Evolutionary conservation across 2,113 vertebrate species (phyloP).

Genomic region (Eolophus roseicapilla): DNA sequence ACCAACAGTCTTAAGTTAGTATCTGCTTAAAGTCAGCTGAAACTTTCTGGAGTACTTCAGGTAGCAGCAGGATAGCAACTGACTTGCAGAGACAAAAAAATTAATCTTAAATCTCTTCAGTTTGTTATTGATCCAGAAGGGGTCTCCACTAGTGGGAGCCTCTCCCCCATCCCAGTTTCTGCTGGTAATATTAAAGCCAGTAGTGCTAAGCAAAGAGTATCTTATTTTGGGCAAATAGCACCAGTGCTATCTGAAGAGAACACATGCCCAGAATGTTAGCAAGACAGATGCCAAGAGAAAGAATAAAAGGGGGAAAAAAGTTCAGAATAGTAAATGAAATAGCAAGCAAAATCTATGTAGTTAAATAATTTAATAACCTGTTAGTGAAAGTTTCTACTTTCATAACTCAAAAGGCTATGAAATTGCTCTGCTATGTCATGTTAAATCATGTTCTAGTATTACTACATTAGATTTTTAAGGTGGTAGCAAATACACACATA

Average conservation of each 20-base stretch:
- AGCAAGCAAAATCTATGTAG: background rate
- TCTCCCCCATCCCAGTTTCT: background rate
- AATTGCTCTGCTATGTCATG: background rate
- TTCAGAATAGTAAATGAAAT: background rate
- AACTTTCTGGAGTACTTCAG: background rate
- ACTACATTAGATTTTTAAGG: background rate
- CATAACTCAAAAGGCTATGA: background rate
- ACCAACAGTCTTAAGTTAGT: background rate
- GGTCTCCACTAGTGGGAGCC: background rate
- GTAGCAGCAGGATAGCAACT: background rate
- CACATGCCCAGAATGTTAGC: background rate
- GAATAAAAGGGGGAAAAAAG: background rate
- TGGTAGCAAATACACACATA: slow-evolving; percentile 41
- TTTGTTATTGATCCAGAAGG: background rate
- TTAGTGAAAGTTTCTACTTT: background rate
- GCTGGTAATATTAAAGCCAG: background rate
- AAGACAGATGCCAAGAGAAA: background rate
- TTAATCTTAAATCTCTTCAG: background rate
- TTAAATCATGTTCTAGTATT: background rate
- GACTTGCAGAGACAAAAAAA: background rate
- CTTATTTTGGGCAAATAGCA: background rate
- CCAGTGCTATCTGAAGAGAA: background rate
- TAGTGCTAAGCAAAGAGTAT: background rate
- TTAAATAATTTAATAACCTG: background rate
- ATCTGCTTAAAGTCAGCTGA: background rate